These are phyloP conservation scores for Eciton burchellii DNA, from an alignment of 1,140 invertebrate genomes.

Conservation along the genomic window DNA sequence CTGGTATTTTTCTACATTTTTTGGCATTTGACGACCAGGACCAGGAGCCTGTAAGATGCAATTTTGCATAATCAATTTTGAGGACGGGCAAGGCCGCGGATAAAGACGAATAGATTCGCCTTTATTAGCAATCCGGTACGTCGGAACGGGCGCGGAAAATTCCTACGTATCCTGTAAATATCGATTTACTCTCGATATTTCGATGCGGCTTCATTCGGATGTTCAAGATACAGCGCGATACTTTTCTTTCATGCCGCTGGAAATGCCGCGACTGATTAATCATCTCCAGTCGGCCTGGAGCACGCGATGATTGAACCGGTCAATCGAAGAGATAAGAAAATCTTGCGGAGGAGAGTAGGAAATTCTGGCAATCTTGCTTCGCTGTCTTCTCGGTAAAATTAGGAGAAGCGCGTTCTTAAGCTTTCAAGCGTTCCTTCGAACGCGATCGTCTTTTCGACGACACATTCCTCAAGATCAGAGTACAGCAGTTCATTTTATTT, in stretches of 20 bases:
- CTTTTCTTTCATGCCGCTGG: not conserved
- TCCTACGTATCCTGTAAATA: conserved; percentile 8
- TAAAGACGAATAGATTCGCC: no score
- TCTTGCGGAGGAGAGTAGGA: no score
- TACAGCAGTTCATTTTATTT: not conserved
- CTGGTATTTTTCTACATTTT: not conserved
- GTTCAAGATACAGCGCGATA: not conserved
- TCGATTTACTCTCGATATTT: conserved; percentile 17
- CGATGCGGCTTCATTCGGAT: not conserved
- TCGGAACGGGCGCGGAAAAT: conserved; percentile 6
- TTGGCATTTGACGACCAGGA: not conserved
- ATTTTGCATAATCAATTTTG: conserved; percentile 22
- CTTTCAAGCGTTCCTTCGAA: not conserved
- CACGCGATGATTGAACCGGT: no score
- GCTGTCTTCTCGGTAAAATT: no score
- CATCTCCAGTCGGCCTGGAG: not conserved
- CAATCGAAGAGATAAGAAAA: no score
- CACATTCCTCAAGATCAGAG: not conserved
- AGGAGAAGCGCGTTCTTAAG: no score
- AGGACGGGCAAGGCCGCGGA: not conserved
- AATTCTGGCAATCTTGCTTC: no score
- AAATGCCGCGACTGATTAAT: not conserved
- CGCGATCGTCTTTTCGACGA: not conserved
- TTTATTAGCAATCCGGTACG: not conserved
- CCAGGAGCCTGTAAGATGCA: not conserved